Percentiles rank a stretch among this genome's conserved stretches.
These are phyloP conservation scores for Drosophila setosimentum DNA, from an alignment of 2,888 invertebrate genomes.

Conservation along the genomic window DNA sequence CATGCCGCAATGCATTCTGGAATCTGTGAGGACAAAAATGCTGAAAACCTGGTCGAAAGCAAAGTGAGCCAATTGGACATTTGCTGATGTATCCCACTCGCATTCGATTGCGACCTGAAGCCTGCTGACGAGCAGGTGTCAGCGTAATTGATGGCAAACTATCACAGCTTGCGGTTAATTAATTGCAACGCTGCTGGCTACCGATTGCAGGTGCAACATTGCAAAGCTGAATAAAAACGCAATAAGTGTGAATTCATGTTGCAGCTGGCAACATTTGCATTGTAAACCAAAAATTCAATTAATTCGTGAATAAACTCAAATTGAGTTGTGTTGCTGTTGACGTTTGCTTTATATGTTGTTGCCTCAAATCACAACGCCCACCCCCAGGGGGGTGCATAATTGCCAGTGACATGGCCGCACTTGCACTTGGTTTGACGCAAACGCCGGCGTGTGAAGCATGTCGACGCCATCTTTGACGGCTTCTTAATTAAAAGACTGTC, in stretches of 20 bases:
- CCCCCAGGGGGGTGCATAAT: conserved; percentile 57
- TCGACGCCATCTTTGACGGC: conserved; percentile 79
- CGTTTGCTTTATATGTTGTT: conserved; percentile 29
- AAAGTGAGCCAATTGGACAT: conserved; percentile 8
- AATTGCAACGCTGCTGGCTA: conserved; percentile 45
- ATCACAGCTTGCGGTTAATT: conserved; percentile 73
- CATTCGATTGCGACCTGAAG: conserved; percentile 3
- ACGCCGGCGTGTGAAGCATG: conserved; percentile 49
- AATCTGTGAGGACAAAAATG: conserved; percentile 28
- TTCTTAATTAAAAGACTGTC: conserved; percentile 81
- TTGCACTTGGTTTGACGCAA: conserved; percentile 41
- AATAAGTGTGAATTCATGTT: not conserved
- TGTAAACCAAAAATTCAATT: conserved; percentile 70
- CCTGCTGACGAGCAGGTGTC: conserved; percentile 41
- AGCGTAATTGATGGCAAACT: conserved; percentile 69
- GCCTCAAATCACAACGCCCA: not conserved
- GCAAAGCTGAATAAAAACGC: conserved; percentile 1
- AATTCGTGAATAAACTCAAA: conserved; percentile 77
- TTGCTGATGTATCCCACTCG: conserved; percentile 20
- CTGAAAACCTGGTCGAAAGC: not conserved
- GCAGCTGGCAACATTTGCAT: conserved; percentile 18
- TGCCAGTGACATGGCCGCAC: conserved; percentile 77
- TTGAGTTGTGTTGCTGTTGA: conserved; percentile 65
- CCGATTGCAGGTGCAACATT: conserved; percentile 26
- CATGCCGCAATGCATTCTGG: not conserved